Evolutionary conservation across 2,113 vertebrate genomes (phyloP).

Genomic region (Brachypteracias leptosomus): DNA sequence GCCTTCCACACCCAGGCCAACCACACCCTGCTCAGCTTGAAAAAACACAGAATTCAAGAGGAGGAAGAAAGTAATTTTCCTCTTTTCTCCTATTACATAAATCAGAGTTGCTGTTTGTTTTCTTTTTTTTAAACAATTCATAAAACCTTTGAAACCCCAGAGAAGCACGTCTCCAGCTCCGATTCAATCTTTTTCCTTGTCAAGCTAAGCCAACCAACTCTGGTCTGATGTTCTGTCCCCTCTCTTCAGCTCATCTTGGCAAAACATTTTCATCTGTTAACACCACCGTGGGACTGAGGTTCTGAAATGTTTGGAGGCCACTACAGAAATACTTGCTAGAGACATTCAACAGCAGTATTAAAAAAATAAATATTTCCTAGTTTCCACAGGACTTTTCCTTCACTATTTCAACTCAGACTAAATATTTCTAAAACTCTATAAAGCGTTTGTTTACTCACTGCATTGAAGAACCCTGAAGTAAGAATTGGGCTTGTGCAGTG

Average conservation of each 20-base stretch:
- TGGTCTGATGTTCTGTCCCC: neutral
- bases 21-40: neutral
- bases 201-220: neutral
- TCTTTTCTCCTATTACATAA: neutral
- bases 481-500: neutral
- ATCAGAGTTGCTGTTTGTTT: neutral
- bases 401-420: neutral
- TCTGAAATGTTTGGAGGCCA: neutral
- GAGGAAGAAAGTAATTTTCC: constrained; percentile 13
- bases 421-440: neutral
- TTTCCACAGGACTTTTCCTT: constrained; percentile 25
- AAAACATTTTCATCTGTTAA: neutral
- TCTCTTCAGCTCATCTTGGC: neutral
- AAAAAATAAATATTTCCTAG: neutral
- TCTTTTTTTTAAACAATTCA: neutral
- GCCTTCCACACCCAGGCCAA: neutral
- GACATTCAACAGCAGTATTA: neutral
- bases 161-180: neutral
- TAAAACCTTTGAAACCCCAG: neutral
- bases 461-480: neutral
- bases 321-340: neutral
- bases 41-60: neutral
- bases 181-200: neutral
- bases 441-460: neutral
- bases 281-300: neutral